These are phyloP conservation scores for Isaurus tuberculatus DNA, from an alignment of 92 coral and sea anemone species.

Conservation along the genomic window DNA sequence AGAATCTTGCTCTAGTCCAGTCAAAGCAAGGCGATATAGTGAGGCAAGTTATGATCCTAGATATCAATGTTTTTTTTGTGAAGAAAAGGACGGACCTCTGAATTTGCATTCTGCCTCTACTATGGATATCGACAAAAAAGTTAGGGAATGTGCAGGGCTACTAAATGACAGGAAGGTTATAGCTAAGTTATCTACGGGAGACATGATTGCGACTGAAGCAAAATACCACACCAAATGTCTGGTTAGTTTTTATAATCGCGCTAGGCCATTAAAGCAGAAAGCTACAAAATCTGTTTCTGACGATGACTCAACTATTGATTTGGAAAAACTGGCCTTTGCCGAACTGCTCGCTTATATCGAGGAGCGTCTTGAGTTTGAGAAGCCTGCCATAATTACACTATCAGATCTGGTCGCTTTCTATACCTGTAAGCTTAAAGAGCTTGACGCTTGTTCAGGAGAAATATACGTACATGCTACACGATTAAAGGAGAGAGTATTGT, in stretches of 20 bases:
- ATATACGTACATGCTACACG: constrained; percentile 36
- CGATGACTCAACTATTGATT: constrained; percentile 54
- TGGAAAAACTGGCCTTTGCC: constrained; percentile 73
- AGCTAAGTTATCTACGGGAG: constrained; percentile 59
- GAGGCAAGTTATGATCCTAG: background rate
- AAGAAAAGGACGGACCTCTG: background rate
- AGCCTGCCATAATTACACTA: constrained; percentile 54
- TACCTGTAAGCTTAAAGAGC: constrained; percentile 51
- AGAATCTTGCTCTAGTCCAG: constrained; percentile 46
- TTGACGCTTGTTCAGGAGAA: constrained; percentile 53
- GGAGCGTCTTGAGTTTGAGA: constrained; percentile 61
- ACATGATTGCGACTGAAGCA: constrained; percentile 44
- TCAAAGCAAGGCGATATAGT: constrained; percentile 51
- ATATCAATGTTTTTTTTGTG: constrained; percentile 51
- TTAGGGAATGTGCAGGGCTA: constrained; percentile 61
- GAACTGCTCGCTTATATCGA: constrained; percentile 71
- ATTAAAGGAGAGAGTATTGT: constrained; percentile 42
- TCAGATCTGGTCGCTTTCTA: constrained; percentile 62
- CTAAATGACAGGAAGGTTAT: constrained; percentile 63
- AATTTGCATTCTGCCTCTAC: constrained; percentile 58
- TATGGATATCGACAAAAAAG: constrained; percentile 51
- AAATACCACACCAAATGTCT: constrained; percentile 44
- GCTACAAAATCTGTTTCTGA: constrained; percentile 46
- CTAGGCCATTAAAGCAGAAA: constrained; percentile 45
- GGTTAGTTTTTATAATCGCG: constrained; percentile 35